These are phyloP conservation scores for Hybos culiciformis DNA, from an alignment of 2,888 invertebrate species.

Conservation along the genomic window DNA sequence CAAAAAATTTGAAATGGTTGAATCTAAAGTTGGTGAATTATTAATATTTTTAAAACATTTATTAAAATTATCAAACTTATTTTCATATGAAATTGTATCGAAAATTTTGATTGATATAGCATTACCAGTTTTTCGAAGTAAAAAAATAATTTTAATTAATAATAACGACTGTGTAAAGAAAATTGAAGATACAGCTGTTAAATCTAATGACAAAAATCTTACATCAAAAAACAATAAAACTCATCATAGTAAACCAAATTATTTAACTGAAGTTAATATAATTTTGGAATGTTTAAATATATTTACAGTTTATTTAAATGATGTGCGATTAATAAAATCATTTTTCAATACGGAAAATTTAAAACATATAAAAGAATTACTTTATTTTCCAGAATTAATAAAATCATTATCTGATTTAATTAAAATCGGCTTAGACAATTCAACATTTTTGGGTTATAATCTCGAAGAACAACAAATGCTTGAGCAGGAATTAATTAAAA, in stretches of 20 bases:
- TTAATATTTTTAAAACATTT: slow-evolving; percentile 28
- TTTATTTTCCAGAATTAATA: slow-evolving; percentile 26
- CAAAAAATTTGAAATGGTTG: slow-evolving; percentile 10
- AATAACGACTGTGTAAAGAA: too few species aligned
- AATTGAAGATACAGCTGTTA: too few species aligned
- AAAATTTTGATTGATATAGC: slow-evolving; percentile 30
- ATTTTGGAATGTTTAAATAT: slow-evolving; percentile 29
- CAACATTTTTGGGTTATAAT: slow-evolving; percentile 28
- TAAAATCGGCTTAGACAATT: slow-evolving; percentile 32
- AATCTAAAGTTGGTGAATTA: slow-evolving; percentile 7
- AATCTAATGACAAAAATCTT: too few species aligned
- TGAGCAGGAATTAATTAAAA: slow-evolving; percentile 25
- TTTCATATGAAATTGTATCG: slow-evolving; percentile 26
- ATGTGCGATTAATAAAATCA: slow-evolving; percentile 29
- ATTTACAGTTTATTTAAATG: slow-evolving; percentile 30
- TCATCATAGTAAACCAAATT: neutral
- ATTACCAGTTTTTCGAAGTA: slow-evolving; percentile 28
- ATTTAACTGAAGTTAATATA: slow-evolving; percentile 9
- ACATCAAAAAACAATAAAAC: neutral
- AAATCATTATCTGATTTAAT: slow-evolving; percentile 31
- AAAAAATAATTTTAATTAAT: slow-evolving; percentile 16
- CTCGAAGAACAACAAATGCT: slow-evolving; percentile 23
- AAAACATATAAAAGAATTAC: slow-evolving; percentile 27
- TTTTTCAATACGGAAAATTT: slow-evolving; percentile 33
- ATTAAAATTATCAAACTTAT: slow-evolving; percentile 27